Evolutionary conservation across 2,888 invertebrate species (phyloP).

Genomic region (Stenotaenia linearis): DNA sequence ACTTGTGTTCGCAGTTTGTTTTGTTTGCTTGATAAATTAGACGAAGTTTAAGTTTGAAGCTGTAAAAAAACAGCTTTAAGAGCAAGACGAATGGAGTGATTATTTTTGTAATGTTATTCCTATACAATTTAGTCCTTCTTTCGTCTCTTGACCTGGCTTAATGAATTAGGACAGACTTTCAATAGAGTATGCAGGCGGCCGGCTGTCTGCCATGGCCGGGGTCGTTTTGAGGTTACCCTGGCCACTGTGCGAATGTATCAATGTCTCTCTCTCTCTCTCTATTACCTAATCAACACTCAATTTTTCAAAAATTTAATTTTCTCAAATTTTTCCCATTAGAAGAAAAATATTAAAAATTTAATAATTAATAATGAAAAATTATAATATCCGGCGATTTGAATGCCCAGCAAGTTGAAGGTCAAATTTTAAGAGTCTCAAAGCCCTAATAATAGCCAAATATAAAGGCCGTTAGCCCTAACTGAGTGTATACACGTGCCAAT

Average conservation of each 20-base stretch:
- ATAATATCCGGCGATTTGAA: background rate
- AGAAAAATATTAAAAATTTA: background rate
- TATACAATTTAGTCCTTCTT: background rate
- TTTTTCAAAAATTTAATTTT: background rate
- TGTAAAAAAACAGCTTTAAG: background rate
- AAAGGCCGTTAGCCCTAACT: constrained; percentile 11
- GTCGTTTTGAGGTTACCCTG: background rate
- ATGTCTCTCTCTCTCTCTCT: background rate
- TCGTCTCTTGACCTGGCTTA: background rate
- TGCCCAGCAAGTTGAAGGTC: background rate
- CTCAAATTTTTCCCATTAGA: background rate
- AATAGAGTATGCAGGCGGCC: constrained; percentile 8
- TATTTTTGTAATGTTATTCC: background rate
- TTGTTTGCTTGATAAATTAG: too few species aligned
- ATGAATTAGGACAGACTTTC: constrained; percentile 13
- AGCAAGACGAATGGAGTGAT: background rate
- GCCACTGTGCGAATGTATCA: background rate
- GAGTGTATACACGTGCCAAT: background rate
- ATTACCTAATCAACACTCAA: background rate
- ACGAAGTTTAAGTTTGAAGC: background rate
- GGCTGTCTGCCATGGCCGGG: constrained; percentile 13
- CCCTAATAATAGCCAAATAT: background rate
- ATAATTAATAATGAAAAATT: background rate
- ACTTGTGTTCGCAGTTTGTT: too few species aligned
- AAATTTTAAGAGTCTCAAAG: background rate